phyloP scores from a whole-genome alignment of 1,140 invertebrate species.

The Hermetia illucens region DNA sequence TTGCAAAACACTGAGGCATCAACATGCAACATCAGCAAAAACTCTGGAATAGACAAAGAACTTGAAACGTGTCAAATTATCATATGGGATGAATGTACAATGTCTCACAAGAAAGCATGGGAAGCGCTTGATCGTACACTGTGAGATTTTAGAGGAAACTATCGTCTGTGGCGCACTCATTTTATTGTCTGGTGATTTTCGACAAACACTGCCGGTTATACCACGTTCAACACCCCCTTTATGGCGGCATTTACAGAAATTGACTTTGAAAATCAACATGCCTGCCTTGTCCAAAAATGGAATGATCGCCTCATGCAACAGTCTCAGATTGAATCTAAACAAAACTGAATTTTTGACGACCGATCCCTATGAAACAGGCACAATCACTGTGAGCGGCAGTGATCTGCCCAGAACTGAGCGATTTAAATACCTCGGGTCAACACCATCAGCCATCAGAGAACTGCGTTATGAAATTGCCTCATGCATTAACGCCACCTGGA shows the following conservation, averaged over 20 bases:
- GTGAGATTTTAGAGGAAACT: conserved; percentile 19
- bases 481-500: too few species aligned
- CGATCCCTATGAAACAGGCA: too few species aligned
- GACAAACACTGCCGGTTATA: conserved; percentile 33
- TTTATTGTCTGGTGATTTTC: conserved; percentile 32
- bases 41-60: conserved; percentile 15
- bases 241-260: conserved; percentile 26
- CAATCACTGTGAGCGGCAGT: too few species aligned
- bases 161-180: conserved; percentile 22
- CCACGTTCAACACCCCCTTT: conserved; percentile 26
- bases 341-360: too few species aligned
- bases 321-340: too few species aligned
- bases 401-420: too few species aligned
- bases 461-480: too few species aligned
- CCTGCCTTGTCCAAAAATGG: too few species aligned
- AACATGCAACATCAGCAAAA: conserved; percentile 25
- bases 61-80: conserved; percentile 16
- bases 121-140: conserved; percentile 26
- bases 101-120: conserved; percentile 21
- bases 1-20: conserved; percentile 14
- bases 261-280: conserved; percentile 31
- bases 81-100: conserved; percentile 26
- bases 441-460: too few species aligned
- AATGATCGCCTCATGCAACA: too few species aligned
- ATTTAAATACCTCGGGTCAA: too few species aligned